phyloP scores from a whole-genome alignment of 2,113 vertebrate species.

The Gallinago undulata region DNA sequence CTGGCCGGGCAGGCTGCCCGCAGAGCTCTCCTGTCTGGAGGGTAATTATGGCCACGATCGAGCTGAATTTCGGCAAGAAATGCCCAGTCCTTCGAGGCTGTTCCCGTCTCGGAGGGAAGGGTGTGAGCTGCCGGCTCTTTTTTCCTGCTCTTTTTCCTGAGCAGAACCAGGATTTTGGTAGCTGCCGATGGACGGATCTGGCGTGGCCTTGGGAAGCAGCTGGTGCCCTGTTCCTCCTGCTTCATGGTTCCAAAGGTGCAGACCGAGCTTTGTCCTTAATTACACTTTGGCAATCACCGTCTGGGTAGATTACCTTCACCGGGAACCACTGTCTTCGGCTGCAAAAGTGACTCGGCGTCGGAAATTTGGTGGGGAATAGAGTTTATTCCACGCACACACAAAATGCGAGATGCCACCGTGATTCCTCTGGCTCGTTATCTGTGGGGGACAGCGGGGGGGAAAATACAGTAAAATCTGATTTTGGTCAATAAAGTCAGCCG shows the following conservation, averaged over 20 bases:
- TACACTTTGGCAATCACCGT: not conserved
- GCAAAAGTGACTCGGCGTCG: not conserved
- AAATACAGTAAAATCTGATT: not conserved
- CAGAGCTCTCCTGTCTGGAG: rapidly evolving
- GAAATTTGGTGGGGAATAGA: not conserved
- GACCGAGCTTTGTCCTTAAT: not conserved
- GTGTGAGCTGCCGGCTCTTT: not conserved
- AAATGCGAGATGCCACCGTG: rapidly evolving
- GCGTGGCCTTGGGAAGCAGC: not conserved
- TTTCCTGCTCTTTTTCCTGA: not conserved
- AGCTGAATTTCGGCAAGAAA: not conserved
- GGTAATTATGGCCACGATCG: no score
- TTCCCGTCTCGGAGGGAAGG: not conserved
- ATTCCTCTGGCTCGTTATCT: not conserved
- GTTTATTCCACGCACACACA: not conserved
- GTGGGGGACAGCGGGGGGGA: not conserved
- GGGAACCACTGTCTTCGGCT: rapidly evolving
- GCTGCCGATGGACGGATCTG: rapidly evolving
- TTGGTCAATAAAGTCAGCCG: not conserved
- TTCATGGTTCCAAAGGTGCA: not conserved
- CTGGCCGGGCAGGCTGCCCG: not conserved
- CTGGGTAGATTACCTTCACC: not conserved
- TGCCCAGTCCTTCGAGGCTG: rapidly evolving
- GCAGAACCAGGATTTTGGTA: not conserved
- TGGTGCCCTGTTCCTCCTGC: not conserved